Percentiles rank a stretch among this genome's conserved stretches.
Evolutionary conservation across 2,888 invertebrate genomes (phyloP).

Genomic region (Drosophila vallismaia): DNA sequence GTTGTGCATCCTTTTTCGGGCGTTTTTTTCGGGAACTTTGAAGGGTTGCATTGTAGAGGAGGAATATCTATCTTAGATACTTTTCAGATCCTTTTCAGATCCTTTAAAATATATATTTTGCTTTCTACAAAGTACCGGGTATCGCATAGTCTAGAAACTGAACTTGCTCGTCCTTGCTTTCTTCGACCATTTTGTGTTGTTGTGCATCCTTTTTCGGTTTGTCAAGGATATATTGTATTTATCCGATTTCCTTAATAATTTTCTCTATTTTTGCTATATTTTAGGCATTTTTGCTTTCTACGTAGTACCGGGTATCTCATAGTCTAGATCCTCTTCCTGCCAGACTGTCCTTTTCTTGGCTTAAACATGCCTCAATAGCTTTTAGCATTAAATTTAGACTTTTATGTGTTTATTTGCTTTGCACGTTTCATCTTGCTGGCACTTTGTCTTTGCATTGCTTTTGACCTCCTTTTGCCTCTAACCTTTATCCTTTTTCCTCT

Average conservation of each 20-base stretch:
- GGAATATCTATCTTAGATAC: too few species aligned
- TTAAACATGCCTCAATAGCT: slow-evolving; percentile 68
- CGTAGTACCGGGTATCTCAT: background rate
- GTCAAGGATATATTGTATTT: too few species aligned
- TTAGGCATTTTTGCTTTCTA: too few species aligned
- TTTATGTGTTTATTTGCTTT: slow-evolving; percentile 76
- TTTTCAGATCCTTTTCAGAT: too few species aligned
- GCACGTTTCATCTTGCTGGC: slow-evolving; percentile 64
- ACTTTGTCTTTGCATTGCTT: slow-evolving; percentile 58
- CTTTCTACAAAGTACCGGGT: too few species aligned
- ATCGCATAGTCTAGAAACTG: too few species aligned
- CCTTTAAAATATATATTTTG: too few species aligned
- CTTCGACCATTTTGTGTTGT: too few species aligned
- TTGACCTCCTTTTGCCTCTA: slow-evolving; percentile 18
- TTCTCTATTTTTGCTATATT: too few species aligned
- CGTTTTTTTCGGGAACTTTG: background rate
- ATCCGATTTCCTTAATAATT: too few species aligned
- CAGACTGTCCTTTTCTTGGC: slow-evolving; percentile 6
- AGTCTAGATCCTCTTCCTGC: background rate
- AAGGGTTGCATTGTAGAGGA: background rate
- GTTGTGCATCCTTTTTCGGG: background rate
- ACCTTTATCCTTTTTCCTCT: background rate
- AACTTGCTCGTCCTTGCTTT: too few species aligned
- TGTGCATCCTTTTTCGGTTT: too few species aligned
- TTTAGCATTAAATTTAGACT: slow-evolving; percentile 75